Conservation (phyloP, 2,797 vertebrate species). For the Epinephelus malabaricus region DNA sequence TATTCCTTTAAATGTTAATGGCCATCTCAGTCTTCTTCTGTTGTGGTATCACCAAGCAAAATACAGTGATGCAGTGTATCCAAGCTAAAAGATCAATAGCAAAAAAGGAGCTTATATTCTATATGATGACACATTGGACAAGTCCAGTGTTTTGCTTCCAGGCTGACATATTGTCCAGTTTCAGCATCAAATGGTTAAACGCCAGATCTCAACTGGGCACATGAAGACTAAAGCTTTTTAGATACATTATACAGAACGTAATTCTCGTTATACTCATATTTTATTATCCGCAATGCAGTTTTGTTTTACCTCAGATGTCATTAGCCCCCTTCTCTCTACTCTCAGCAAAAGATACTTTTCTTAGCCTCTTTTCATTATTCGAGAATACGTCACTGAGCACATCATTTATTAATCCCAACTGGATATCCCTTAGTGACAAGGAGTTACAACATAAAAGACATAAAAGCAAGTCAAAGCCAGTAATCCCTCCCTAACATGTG, state of each 20-base stretch:
- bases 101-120: not conserved
- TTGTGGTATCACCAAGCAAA: not conserved
- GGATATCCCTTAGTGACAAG: not conserved
- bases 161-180: not conserved
- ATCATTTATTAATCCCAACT: not conserved
- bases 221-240: not conserved
- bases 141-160: slow-evolving; percentile 1
- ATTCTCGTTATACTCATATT: not conserved
- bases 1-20: not conserved
- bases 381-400: not conserved
- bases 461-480: not conserved
- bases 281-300: not conserved
- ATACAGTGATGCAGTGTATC: not conserved
- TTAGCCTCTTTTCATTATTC: slow-evolving; percentile 3
- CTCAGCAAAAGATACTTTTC: not conserved
- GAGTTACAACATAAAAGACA: not conserved
- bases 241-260: not conserved
- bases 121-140: not conserved
- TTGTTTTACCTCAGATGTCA: not conserved
- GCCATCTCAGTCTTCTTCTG: not conserved
- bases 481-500: not conserved
- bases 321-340: not conserved
- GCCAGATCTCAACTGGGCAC: not conserved
- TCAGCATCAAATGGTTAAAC: not conserved
- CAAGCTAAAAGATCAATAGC: not conserved